Evolutionary conservation across 2,888 invertebrate species (phyloP), one percentile per base, ranked within the genome.

Genomic region (Synergus itoensis): DNA sequence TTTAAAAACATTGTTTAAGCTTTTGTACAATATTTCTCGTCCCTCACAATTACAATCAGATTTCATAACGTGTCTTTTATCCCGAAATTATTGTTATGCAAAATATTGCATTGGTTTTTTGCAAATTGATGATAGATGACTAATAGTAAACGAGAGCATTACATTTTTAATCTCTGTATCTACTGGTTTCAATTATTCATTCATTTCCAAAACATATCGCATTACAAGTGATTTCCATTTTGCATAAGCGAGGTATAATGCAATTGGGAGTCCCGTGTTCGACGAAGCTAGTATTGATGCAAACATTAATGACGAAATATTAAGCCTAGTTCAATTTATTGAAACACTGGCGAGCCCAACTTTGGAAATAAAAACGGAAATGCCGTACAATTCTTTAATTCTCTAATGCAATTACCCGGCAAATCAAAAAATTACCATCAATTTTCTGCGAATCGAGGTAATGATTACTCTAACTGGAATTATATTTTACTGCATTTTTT

Each of bases 401-500:
- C n/a, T n/a, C 8, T 57, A 57, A n/a, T 41, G 43, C 45, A 69
- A 48, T 21, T 69, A 48, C 8, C 21, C 2, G 14, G 28, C 1
- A 28, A 48, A 69, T 69, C 28, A 53, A 48, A n/a, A 73, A 73
- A 73, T 45, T 48, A 9, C 69, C 16, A 53, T 48, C n/a, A 48
- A 73, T 73, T 7, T 53, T 67, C 48, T 14, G 14, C 16, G 36
- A 73, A 73, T 73, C 45, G 28, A 45, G 12, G 67, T 64, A 45
- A 12, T 64, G n/a, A 48, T 73, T 53, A 40, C 53, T 73, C 16
- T 48, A 73, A 36, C 36, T 36, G 21, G 14, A 45, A 9, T 73
- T 36, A 8, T 40, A 73, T 53, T 73, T 36, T 48, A 9, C 36
- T n/a, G 48, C 28, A 18, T 9, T 69, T 45, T 69, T 48, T 69